Evolutionary conservation across 2,113 vertebrate species (phyloP).

Genomic region (Aphelocoma coerulescens): DNA sequence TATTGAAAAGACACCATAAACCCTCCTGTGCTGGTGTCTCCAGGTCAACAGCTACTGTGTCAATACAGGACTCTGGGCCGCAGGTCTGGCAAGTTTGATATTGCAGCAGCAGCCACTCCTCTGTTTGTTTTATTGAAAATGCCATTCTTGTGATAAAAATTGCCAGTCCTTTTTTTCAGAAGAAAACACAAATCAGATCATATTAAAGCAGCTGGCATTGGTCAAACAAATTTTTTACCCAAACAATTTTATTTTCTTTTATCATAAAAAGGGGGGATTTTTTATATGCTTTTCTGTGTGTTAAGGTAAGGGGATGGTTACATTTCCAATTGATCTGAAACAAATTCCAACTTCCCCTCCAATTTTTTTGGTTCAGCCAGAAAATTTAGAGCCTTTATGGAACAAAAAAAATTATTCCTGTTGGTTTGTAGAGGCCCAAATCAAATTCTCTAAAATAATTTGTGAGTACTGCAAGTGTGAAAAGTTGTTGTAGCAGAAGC

Average conservation of each 20-base stretch:
- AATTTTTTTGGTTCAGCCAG: neutral
- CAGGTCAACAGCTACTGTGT: neutral
- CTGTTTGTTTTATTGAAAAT: neutral
- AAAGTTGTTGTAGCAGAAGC: neutral
- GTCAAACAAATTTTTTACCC: neutral
- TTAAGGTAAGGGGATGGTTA: fast-evolving
- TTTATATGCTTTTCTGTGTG: fast-evolving
- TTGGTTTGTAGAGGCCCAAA: neutral
- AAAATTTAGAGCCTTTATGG: neutral
- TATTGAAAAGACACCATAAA: neutral
- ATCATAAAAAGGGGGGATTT: fast-evolving
- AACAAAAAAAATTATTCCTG: neutral
- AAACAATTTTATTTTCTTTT: neutral
- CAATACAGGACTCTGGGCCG: fast-evolving
- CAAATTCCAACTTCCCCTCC: fast-evolving
- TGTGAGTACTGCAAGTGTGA: neutral
- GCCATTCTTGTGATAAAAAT: neutral
- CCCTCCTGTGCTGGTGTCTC: neutral
- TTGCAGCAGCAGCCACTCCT: neutral
- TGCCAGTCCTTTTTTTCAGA: neutral
- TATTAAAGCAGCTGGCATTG: neutral
- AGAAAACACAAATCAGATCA: neutral
- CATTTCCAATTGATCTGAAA: neutral
- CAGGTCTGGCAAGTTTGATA: neutral
- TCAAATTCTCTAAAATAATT: neutral